These are phyloP conservation scores for Macaria liturata DNA, from an alignment of 2,888 invertebrate genomes.

Conservation along the genomic window DNA sequence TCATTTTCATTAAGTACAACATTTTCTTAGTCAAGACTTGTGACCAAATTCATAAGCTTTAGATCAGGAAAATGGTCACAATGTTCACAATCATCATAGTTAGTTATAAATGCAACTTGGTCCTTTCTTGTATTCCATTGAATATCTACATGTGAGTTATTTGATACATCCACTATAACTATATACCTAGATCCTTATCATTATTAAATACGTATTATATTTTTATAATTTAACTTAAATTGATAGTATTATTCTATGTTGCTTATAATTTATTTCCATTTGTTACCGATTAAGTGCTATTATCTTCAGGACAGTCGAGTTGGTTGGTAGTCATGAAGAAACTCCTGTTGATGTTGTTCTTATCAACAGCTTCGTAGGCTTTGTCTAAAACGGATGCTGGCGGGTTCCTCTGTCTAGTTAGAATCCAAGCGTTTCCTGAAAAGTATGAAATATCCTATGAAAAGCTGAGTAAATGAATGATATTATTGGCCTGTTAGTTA, in stretches of 20 bases:
- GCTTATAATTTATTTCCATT: no score
- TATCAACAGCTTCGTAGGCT: constrained; percentile 82
- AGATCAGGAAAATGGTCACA: constrained; percentile 53
- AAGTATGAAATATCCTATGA: constrained; percentile 18
- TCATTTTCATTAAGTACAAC: constrained; percentile 3
- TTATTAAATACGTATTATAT: no score
- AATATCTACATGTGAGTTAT: no score
- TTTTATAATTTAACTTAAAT: no score
- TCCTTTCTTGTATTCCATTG: neutral
- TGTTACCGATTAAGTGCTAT: constrained; percentile 7
- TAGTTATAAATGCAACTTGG: constrained; percentile 27
- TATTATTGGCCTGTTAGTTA: no score
- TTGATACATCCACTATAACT: no score
- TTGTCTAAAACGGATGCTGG: constrained; percentile 81
- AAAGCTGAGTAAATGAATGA: no score
- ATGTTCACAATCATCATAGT: constrained; percentile 4
- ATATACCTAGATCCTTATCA: no score
- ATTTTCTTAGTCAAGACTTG: neutral
- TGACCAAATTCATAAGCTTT: constrained; percentile 49
- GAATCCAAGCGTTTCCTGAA: constrained; percentile 84
- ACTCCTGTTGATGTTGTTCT: constrained; percentile 80
- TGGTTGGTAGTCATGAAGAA: constrained; percentile 86
- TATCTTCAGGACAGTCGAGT: constrained; percentile 70
- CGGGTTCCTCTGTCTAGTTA: constrained; percentile 85
- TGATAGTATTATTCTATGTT: no score